These are phyloP conservation scores for Grus americana DNA, from an alignment of 2,113 vertebrate genomes.

Conservation along the genomic window DNA sequence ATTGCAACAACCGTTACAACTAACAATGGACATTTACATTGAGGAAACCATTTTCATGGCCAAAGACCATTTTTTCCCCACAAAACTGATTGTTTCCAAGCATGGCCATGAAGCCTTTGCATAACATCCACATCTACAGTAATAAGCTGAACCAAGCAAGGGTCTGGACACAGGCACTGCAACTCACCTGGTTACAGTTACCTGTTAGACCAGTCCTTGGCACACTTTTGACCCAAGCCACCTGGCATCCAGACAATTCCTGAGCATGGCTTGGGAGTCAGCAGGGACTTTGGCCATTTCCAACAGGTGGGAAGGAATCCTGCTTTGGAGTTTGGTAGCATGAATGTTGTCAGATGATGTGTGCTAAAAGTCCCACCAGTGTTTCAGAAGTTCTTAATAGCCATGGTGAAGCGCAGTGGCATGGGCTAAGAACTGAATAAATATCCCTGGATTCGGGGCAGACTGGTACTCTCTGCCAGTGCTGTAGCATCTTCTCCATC, in stretches of 20 bases:
- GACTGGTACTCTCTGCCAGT: not conserved
- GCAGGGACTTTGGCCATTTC: not conserved
- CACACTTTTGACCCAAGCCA: not conserved
- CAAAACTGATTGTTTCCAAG: not conserved
- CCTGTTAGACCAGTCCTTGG: not conserved
- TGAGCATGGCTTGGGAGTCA: not conserved
- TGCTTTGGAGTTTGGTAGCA: not conserved
- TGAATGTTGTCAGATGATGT: not conserved
- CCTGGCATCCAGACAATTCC: not conserved
- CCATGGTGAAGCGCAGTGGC: not conserved
- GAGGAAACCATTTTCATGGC: not conserved
- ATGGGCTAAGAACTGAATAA: not conserved
- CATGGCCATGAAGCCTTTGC: not conserved
- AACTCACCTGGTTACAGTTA: not conserved
- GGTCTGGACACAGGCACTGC: not conserved
- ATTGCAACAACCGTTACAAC: not conserved
- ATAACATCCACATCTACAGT: not conserved
- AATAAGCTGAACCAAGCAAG: not conserved
- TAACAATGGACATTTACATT: not conserved
- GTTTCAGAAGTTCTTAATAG: not conserved
- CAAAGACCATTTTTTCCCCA: not conserved
- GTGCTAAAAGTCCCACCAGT: not conserved
- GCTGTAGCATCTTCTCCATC: not conserved
- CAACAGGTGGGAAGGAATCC: not conserved
- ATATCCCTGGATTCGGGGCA: not conserved